Base-by-base conservation (phyloP, 2,113 vertebrate species). In the Cyprinodon tularosa region DNA sequence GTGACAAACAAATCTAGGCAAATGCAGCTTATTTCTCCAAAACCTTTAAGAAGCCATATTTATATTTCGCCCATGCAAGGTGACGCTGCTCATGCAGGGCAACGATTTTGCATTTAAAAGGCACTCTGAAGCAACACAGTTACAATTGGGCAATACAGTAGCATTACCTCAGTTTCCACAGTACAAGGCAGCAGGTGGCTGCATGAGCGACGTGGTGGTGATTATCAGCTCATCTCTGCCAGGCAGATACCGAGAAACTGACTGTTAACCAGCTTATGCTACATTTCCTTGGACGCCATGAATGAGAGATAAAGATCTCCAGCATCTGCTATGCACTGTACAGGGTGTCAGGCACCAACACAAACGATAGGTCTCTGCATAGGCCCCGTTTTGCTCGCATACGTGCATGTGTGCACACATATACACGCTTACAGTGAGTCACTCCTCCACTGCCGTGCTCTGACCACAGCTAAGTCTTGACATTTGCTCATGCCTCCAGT, bases 401-500 rank as follows among this genome's bases (percentile, higher is more conserved):
- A 10, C 60, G 53, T 12, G 36, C 44, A 47, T 22, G 47, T 60
- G 40, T 22, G 38, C 53, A 57, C 74, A 47, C 65, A 44, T 15
- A 66, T 66, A 61, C 74, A 15, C 57, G 67, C 47, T 74, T 73
- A 77, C 64, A 83, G 50, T 84, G 92, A 94, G 93, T 95, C 93
- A 94, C 94, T 90, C 91, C 87, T 88, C 71, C 88, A 92, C 93
- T 92, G 93, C 82, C 74, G 71, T 11, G 4, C 92, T 93, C 86
- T 93, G 91, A 95, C 97, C 96, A 94, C 96, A 96, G 95, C 86
- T 89, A 90, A 94, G 93, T 90, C 92, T 94, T 94, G 89, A 95
- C 95, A 95, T 97, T 97, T 90, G 96, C 94, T 97, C 95, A 95
- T 94, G 93, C 92, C 95, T 96, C 95, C 95, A 93, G 50, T 95